Evolutionary conservation across 1,140 invertebrate species (phyloP).

Genomic region (Panulirus ornatus): DNA sequence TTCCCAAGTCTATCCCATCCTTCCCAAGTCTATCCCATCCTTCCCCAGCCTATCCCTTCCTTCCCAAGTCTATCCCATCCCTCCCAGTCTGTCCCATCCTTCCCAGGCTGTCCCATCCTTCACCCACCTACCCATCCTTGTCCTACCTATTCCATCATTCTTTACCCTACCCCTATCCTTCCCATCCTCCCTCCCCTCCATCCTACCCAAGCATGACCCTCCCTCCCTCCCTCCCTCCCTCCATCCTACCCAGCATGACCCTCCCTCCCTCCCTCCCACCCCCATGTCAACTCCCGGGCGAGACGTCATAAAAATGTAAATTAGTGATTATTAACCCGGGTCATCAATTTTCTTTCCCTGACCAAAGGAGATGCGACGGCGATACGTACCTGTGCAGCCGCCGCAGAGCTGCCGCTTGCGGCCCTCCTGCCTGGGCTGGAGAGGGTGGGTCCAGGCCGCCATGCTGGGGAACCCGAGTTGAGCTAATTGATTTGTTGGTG

Average conservation of each 20-base stretch:
- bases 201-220: neutral
- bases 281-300: neutral
- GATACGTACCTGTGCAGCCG: neutral
- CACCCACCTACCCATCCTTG: neutral
- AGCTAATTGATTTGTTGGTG: neutral
- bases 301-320: conserved; percentile 17
- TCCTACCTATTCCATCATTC: neutral
- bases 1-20: neutral
- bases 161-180: neutral
- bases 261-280: neutral
- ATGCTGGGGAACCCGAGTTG: too few relatives aligned
- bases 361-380: conserved; percentile 13
- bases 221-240: neutral
- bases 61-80: too few relatives aligned
- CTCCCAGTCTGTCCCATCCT: neutral
- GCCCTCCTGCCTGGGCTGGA: neutral
- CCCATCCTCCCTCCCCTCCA: neutral
- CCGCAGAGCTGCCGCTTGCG: neutral
- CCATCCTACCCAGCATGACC: neutral
- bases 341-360: conserved; percentile 29
- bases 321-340: conserved; percentile 31
- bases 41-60: neutral
- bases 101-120: neutral
- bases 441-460: neutral
- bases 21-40: neutral